Base-by-base conservation (phyloP, 2,113 vertebrate species). In the Holacanthus passer region DNA sequence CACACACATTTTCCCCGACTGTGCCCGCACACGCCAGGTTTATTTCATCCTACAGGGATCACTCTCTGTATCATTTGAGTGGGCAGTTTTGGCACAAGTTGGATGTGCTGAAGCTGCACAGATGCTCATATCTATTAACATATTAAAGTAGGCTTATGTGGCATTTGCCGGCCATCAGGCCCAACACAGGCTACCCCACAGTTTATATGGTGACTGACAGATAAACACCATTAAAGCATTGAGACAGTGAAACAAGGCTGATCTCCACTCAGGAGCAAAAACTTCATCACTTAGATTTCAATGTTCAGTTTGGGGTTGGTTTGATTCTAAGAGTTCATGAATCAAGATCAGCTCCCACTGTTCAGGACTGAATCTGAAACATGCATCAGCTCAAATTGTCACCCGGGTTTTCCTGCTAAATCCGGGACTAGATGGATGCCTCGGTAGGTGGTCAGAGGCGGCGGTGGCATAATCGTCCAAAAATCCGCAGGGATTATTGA, bases 401-500 rank as follows among this genome's bases (percentile, higher is more conserved):
- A 19, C 29, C 55, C 7, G 55, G 55, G 2, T 35, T 48, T 35
- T 3, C 22, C 5, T 8, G 7, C 7, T 71, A 73, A 72, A 78
- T 84, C 37, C 39, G 48, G 53, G 55, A 60, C 31, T 39, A 35
- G 74, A 74, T 64, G 3, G 47, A 73, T 22, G 60, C 60, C 56
- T 16, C 35, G 12, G 59, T 73, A 58, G 82, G 83, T 87, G 84
- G 89, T 86, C 82, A 60, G 32, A 19, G 37, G 62, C 47, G 37
- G 65, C 47, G 45, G 60, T 66, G 17, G 68, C 29, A 19, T 88
- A 84, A 87, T 89, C 75, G 71, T 14, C 71, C 35, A 66, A 81
- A 80, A 93, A 90, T 88, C 90, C 77, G 43, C 68, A 41, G 78
- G 89, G 90, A 93, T 91, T 94, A 92, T 67, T 73, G 37, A 68